Percentiles rank a stretch among this genome's conserved stretches.
Evolutionary conservation across 2,888 invertebrate species (phyloP).

Genomic region (Apomyelois bistriatella): DNA sequence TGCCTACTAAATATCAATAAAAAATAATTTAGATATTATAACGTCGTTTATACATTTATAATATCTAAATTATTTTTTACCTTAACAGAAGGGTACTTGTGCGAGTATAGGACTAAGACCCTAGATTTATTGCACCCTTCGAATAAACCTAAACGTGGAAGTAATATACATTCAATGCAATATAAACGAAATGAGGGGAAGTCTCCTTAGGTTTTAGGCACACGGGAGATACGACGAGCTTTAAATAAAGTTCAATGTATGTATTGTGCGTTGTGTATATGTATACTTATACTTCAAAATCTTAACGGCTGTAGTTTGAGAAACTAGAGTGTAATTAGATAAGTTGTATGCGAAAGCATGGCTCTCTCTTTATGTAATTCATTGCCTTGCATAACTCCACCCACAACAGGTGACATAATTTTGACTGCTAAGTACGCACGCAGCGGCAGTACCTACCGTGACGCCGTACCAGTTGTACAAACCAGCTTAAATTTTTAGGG

Average conservation of each 20-base stretch:
- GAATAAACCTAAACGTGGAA: not conserved
- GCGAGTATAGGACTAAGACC: not conserved
- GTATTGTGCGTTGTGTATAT: no score
- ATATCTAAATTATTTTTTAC: no score
- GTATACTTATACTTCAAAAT: no score
- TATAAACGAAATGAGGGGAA: not conserved
- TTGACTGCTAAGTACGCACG: constrained; percentile 31
- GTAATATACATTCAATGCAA: constrained; percentile 9
- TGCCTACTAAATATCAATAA: no score
- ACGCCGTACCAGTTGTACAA: constrained; percentile 12
- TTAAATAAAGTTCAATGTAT: no score
- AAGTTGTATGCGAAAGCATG: no score
- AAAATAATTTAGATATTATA: no score
- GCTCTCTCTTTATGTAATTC: constrained; percentile 39
- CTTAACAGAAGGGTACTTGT: no score
- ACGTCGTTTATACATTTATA: no score
- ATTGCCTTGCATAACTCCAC: constrained; percentile 35
- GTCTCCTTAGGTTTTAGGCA: not conserved
- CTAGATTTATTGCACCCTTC: constrained; percentile 9
- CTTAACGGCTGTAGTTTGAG: no score
- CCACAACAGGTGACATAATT: constrained; percentile 43
- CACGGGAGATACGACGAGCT: not conserved
- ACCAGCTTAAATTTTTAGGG: not conserved
- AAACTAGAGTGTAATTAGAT: no score
- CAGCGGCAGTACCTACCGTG: constrained; percentile 13